Evolutionary conservation across 2,113 vertebrate species (phyloP), one percentile per base, ranked within the genome.

Genomic region (Thinocorus orbignyianus): DNA sequence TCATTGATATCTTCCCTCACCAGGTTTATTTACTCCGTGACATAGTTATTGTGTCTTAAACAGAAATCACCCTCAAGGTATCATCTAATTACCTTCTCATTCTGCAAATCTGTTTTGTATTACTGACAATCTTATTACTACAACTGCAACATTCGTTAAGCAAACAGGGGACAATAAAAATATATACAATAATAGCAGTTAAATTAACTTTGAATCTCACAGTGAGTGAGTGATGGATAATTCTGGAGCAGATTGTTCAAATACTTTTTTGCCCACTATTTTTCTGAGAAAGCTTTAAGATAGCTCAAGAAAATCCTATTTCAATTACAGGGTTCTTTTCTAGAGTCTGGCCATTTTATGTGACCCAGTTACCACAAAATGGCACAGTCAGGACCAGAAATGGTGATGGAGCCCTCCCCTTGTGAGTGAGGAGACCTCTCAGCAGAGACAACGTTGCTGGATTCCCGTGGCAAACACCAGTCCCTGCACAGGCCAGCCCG

Each of bases 41-140:
- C 89, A 89, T 42, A 87, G 93, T 95, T 85, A 87, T 76, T 90
- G 73, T 73, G 68, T 96, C 54, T 90, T 96, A 79, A 61, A 89
- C 71, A 96, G 96, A 96, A 95, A 96, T 96, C 66, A 91, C 92
- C 93, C 92, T 96, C 80, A 90, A 95, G 95, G 91, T 97, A 95
- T 92, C 97, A 94, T 95, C 95, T 97, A 97, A 98, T 98, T 97
- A 97, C 91, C 90, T 90, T 86, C 84, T 95, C 85, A 68, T 97
- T 96, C 96, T 97, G 93, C 91, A 97, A 96, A 93, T 90, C 90
- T 93, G 90, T 78, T 97, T 96, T 77, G 19, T 80, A 83, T 78
- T 95, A 95, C 95, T 65, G 93, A 94, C 96, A 98, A 97, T 97
- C 93, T 96, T 94, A 94, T 97, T 96, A 97, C 66, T 92, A 81